phyloP scores from a whole-genome alignment of 2,888 invertebrate genomes.

The Campoplex capitator region DNA sequence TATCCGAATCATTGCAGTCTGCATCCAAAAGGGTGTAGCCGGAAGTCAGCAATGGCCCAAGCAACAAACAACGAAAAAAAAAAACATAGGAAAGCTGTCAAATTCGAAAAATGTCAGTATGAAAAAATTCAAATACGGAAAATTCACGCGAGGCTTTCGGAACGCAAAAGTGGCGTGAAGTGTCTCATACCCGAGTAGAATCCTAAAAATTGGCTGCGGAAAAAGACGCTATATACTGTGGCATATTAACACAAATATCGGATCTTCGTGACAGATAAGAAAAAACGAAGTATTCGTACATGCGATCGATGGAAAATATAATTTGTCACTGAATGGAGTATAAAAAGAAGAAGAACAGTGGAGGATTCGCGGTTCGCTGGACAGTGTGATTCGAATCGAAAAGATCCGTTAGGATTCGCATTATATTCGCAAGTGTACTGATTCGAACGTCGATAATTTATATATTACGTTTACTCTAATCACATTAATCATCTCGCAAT shows the following conservation, averaged over 20 bases:
- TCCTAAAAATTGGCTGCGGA: neutral
- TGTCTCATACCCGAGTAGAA: neutral
- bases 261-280: neutral
- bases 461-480: conserved; percentile 34
- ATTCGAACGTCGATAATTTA: conserved; percentile 49
- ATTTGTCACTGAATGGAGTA: conserved; percentile 64
- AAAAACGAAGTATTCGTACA: conserved; percentile 2
- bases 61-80: too few species aligned
- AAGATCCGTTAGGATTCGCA: conserved; percentile 73
- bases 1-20: neutral
- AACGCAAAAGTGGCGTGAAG: neutral
- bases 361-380: conserved; percentile 76
- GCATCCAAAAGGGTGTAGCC: neutral
- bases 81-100: neutral
- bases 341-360: conserved; percentile 56
- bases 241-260: conserved; percentile 3
- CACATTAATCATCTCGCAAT: conserved; percentile 49
- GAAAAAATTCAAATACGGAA: neutral
- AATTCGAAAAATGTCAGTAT: neutral
- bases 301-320: conserved; percentile 64
- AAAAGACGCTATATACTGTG: neutral
- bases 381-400: conserved; percentile 64
- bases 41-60: neutral
- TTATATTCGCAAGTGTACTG: conserved; percentile 19
- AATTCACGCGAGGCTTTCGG: too few species aligned